Percentiles rank a stretch among this genome's conserved stretches.
Evolutionary conservation across 2,797 vertebrate species (phyloP).

Genomic region (Morelia viridis): DNA sequence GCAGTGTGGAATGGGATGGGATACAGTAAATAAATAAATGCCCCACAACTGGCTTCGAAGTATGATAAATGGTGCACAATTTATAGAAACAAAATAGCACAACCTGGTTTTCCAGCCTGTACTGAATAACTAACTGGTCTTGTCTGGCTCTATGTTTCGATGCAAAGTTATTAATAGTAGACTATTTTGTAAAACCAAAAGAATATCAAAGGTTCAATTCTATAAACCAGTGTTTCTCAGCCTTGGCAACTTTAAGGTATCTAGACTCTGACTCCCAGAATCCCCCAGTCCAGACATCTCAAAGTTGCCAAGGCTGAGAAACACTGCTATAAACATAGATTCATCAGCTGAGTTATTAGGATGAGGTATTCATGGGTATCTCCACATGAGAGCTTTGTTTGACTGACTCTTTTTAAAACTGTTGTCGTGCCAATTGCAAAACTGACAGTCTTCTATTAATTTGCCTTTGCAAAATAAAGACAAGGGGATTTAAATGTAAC

Average conservation of each 20-base stretch:
- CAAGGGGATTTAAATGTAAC: not conserved
- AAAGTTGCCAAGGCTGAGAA: no score
- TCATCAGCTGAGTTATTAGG: not conserved
- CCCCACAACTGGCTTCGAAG: not conserved
- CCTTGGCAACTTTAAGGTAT: no score
- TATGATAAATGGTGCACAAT: not conserved
- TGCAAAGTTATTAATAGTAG: not conserved
- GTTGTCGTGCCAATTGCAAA: no score
- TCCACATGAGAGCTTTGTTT: not conserved
- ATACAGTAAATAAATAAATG: not conserved
- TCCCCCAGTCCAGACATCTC: no score
- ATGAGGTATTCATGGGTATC: not conserved
- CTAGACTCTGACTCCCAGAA: no score
- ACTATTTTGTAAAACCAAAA: not conserved
- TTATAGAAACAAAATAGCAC: not conserved
- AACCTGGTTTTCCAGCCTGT: not conserved
- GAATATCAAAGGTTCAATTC: not conserved
- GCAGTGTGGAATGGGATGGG: not conserved
- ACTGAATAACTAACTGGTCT: not conserved
- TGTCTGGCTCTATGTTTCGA: not conserved
- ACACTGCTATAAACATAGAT: not conserved
- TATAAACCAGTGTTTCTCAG: not conserved
- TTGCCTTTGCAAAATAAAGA: not conserved
- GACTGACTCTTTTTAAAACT: not conserved
- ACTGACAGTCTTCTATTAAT: not conserved